A percentile compares a stretch with the other conserved stretches of the same genome.
Evolutionary conservation across 2,113 vertebrate genomes (phyloP).

Genomic region (Garra rufa): DNA sequence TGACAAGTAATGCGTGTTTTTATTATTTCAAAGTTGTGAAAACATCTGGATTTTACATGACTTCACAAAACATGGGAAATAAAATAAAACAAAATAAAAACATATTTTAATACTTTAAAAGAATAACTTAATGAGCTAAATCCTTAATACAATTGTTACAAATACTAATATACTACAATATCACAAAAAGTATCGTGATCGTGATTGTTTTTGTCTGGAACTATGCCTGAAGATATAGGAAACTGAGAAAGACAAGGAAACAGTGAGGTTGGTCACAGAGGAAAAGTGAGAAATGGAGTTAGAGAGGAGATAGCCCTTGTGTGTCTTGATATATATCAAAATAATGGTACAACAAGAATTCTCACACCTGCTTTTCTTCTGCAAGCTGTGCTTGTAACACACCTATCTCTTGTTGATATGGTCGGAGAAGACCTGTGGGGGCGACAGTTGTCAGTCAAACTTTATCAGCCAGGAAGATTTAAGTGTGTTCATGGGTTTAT

Average conservation of each 20-base stretch:
- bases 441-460: neutral
- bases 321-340: neutral
- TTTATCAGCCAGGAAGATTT: neutral
- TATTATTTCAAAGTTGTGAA: neutral
- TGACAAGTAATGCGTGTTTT: neutral
- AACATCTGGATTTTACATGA: neutral
- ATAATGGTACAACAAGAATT: neutral
- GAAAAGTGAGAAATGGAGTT: neutral
- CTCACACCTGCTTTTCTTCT: neutral
- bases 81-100: neutral
- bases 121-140: neutral
- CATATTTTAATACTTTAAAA: neutral
- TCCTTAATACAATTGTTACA: neutral
- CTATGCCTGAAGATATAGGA: neutral
- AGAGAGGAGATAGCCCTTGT: neutral
- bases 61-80: neutral
- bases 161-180: neutral
- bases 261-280: neutral
- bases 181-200: too few relatives aligned
- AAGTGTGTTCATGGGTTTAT: neutral
- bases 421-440: neutral
- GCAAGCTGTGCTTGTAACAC: neutral
- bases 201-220: too few relatives aligned
- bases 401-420: neutral
- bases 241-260: slow-evolving; percentile 2